These are phyloP conservation scores for Phalacrocorax pelagicus DNA, from an alignment of 2,113 vertebrate species.

Conservation along the genomic window DNA sequence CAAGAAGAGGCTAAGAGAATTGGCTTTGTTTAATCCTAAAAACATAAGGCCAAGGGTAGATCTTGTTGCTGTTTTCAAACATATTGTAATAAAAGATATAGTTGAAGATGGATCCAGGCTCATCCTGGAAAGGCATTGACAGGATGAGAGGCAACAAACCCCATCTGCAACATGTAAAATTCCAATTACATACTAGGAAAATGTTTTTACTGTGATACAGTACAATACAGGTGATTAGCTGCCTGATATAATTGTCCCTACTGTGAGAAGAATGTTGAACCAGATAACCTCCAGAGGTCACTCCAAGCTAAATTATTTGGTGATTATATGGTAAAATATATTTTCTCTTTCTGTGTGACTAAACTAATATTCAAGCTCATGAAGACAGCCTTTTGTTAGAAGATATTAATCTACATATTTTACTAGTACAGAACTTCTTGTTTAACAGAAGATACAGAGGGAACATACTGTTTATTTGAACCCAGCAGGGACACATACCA, in stretches of 20 bases:
- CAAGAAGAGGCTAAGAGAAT: not conserved
- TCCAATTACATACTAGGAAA: not conserved
- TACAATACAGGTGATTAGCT: not conserved
- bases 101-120: not conserved
- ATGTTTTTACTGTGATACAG: not conserved
- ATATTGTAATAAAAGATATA: not conserved
- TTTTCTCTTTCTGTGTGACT: not conserved
- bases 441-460: not conserved
- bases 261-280: not conserved
- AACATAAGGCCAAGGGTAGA: not conserved
- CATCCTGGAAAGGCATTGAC: not conserved
- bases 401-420: not conserved
- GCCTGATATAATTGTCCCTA: not conserved
- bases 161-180: not conserved
- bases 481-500: not conserved
- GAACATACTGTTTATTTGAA: not conserved
- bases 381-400: not conserved
- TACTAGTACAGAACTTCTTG: not conserved
- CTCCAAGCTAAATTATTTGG: conserved; percentile 20
- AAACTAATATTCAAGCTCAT: not conserved
- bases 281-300: conserved; percentile 33
- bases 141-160: not conserved
- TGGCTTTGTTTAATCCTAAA: not conserved
- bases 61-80: not conserved
- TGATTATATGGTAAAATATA: not conserved